These are phyloP conservation scores for Symphodus melops DNA, from an alignment of 2,113 vertebrate genomes.

Conservation along the genomic window DNA sequence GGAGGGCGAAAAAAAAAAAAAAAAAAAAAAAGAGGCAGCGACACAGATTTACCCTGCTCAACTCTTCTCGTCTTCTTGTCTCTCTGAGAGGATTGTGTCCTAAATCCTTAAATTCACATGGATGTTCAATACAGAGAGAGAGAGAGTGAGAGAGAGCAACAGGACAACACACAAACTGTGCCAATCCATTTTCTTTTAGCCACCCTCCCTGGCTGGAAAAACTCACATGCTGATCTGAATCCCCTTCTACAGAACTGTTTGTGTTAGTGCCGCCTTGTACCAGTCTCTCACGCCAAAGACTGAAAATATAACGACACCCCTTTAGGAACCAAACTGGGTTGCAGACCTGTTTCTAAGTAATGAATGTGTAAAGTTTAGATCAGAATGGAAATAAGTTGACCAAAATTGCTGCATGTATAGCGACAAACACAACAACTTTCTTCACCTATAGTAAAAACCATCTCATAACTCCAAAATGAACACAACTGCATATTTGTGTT, in stretches of 20 bases:
- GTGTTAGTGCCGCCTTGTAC: conserved; percentile 10
- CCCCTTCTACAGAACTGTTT: conserved; percentile 21
- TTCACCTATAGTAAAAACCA: conserved; percentile 29
- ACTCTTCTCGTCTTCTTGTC: conserved; percentile 6
- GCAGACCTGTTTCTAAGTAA: conserved; percentile 22
- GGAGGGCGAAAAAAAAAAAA: background rate
- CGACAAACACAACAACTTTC: conserved; percentile 13
- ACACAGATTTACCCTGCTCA: conserved; percentile 24
- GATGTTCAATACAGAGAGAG: conserved; percentile 2
- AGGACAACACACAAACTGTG: conserved; percentile 22
- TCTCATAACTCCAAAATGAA: conserved; percentile 48
- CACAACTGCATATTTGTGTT: conserved; percentile 20
- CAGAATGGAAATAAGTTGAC: conserved; percentile 16
- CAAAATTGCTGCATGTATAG: conserved; percentile 27
- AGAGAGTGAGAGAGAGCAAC: conserved; percentile 15
- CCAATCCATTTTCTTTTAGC: conserved; percentile 45
- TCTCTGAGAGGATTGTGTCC: conserved; percentile 29
- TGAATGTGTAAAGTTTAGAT: conserved; percentile 31
- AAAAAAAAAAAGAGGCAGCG: conserved; percentile 11
- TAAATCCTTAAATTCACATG: conserved; percentile 41
- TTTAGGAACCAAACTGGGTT: conserved; percentile 34
- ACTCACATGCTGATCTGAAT: conserved; percentile 24
- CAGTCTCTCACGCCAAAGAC: conserved; percentile 25
- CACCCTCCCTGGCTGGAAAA: conserved; percentile 27
- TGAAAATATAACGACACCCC: conserved; percentile 29